These are phyloP conservation scores for Diceros bicornis DNA, from an alignment of 2,797 vertebrate species.

Conservation along the genomic window DNA sequence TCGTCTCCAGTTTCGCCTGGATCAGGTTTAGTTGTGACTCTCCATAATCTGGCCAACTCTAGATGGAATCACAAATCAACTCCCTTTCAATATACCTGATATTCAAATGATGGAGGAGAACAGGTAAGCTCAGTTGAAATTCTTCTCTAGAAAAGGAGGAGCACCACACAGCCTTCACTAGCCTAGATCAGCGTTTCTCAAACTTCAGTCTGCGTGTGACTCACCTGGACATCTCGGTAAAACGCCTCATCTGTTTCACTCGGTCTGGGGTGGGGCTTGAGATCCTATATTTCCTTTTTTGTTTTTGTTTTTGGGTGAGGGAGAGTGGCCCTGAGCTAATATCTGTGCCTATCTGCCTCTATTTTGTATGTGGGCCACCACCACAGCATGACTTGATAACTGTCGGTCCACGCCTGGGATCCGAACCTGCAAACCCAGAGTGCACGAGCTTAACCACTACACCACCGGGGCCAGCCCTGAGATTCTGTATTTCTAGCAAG, in stretches of 20 bases:
- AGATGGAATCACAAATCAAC: not conserved
- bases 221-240: not conserved
- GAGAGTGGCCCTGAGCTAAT: too few relatives aligned
- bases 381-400: too few relatives aligned
- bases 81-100: not conserved
- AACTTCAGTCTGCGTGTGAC: fast-evolving
- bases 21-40: not conserved
- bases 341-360: too few relatives aligned
- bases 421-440: too few relatives aligned
- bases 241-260: not conserved
- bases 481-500: too few relatives aligned
- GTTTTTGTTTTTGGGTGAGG: too few relatives aligned
- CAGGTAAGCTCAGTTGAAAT: not conserved
- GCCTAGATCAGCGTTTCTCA: not conserved
- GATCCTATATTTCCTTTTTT: too few relatives aligned
- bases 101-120: not conserved
- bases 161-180: not conserved
- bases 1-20: not conserved
- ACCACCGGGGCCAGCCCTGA: too few relatives aligned
- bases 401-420: too few relatives aligned
- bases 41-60: not conserved
- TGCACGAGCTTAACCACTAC: too few relatives aligned
- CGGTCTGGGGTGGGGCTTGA: not conserved
- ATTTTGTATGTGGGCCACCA: too few relatives aligned
- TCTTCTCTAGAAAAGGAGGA: not conserved